Evolutionary conservation across 2,797 vertebrate genomes (phyloP).

Genomic region (Spatula versicolor): DNA sequence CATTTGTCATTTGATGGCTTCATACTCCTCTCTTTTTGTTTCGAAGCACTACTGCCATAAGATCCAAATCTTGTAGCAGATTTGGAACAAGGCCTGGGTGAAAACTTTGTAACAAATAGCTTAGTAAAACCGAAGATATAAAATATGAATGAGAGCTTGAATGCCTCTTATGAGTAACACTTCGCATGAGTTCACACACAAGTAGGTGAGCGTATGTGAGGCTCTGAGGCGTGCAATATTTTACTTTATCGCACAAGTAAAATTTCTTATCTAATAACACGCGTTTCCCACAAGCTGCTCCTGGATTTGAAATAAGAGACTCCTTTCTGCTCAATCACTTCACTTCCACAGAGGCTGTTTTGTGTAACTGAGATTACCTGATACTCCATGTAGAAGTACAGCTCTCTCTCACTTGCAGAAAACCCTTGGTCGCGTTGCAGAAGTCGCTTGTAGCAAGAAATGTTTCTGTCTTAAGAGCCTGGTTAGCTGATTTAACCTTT

Average conservation of each 20-base stretch:
- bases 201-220: neutral
- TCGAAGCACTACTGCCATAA: neutral
- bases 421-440: neutral
- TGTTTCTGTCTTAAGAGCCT: neutral
- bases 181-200: neutral
- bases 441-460: neutral
- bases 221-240: neutral
- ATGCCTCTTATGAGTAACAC: neutral
- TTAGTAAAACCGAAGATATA: neutral
- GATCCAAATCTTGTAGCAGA: neutral
- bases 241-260: neutral
- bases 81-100: neutral
- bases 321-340: neutral
- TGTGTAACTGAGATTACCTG: neutral
- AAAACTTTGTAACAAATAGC: neutral
- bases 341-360: neutral
- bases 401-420: neutral
- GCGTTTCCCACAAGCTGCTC: neutral
- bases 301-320: neutral
- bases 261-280: neutral
- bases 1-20: constrained; percentile 9
- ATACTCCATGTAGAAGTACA: neutral
- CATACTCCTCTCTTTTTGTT: neutral
- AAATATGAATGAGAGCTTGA: neutral
- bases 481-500: neutral